A percentile compares a stretch with the other conserved stretches of the same genome.
These are phyloP conservation scores for Dallia pectoralis DNA, from an alignment of 2,797 vertebrate species.

Conservation along the genomic window DNA sequence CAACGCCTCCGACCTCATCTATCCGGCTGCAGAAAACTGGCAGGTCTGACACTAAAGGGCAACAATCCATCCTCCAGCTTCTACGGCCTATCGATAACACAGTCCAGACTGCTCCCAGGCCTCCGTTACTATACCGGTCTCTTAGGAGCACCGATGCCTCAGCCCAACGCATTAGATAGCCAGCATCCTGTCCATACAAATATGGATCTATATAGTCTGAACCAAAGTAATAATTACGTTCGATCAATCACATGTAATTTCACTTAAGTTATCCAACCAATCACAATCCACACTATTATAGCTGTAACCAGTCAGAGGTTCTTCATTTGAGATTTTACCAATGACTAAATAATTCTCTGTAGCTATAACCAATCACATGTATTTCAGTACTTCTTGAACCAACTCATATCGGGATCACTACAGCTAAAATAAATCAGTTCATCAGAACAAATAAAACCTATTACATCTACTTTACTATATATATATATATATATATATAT, in stretches of 20 bases:
- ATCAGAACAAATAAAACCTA: no score
- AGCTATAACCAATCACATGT: no score
- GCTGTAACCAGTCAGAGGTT: no score
- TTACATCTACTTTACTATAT: no score
- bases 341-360: no score
- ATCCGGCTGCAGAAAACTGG: conserved; percentile 64
- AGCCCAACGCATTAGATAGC: not conserved
- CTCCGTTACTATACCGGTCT: not conserved
- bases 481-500: no score
- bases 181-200: not conserved
- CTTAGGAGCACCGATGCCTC: conserved; percentile 18
- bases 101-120: not conserved
- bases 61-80: conserved; percentile 57
- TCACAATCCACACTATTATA: not conserved
- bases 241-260: not conserved
- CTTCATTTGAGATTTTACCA: no score
- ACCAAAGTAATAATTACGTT: no score
- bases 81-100: not conserved
- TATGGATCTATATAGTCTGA: no score
- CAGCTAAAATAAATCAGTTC: no score
- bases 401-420: no score
- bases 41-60: conserved; percentile 59
- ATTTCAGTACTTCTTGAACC: no score
- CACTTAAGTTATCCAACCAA: not conserved
- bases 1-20: conserved; percentile 55